Evolutionary conservation across 2,888 invertebrate species (phyloP).

Genomic region (Cataglyphis rosenhaueri): DNA sequence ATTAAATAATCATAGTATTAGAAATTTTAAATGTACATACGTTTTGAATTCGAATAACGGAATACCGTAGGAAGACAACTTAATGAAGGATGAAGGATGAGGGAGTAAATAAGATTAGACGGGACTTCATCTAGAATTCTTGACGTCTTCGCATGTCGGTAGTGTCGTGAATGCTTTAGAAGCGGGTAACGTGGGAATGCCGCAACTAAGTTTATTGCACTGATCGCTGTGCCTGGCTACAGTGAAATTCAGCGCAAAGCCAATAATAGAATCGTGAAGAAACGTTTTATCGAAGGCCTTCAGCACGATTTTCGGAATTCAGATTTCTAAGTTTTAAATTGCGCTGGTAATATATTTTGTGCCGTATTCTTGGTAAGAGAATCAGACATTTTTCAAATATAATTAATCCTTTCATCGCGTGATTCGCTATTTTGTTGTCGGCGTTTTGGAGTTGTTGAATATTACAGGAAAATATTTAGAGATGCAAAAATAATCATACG

Average conservation of each 20-base stretch:
- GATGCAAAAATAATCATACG: neutral
- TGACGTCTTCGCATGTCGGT: constrained; percentile 55
- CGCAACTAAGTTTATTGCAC: constrained; percentile 74
- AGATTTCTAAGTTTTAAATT: constrained; percentile 14
- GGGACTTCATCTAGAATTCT: constrained; percentile 64
- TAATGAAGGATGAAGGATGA: constrained; percentile 1
- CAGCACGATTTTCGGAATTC: constrained; percentile 65
- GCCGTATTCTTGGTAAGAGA: neutral
- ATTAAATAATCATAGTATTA: constrained; percentile 8
- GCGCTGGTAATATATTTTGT: neutral
- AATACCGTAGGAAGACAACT: neutral
- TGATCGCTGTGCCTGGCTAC: constrained; percentile 75
- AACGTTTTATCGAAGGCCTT: constrained; percentile 49
- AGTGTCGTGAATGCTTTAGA: constrained; percentile 72
- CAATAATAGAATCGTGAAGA: constrained; percentile 68
- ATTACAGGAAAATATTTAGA: neutral
- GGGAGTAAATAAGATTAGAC: constrained; percentile 7
- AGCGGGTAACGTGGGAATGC: constrained; percentile 67
- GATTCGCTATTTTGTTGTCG: neutral
- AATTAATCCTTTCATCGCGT: constrained; percentile 4
- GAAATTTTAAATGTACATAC: constrained; percentile 40
- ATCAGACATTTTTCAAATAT: neutral
- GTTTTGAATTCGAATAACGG: neutral
- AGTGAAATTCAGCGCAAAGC: constrained; percentile 75
- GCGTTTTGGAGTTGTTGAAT: neutral